Percentiles rank a stretch among this genome's conserved stretches.
Evolutionary conservation across 2,797 vertebrate genomes (phyloP).

Genomic region (Apogon hyalosoma): DNA sequence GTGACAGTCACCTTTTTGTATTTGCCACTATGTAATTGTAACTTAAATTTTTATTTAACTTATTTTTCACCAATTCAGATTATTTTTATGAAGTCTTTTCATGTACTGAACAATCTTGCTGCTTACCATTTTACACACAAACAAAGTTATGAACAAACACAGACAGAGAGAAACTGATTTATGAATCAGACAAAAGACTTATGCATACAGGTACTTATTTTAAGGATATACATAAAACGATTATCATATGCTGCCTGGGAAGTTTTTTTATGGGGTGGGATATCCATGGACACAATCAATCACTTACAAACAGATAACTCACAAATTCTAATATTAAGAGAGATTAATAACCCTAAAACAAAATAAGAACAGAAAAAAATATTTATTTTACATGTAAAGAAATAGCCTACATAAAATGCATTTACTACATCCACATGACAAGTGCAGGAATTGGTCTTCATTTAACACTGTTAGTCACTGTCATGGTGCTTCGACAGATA

Average conservation of each 20-base stretch:
- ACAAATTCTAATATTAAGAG: too few relatives aligned
- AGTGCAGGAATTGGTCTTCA: neutral
- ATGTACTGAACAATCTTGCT: too few relatives aligned
- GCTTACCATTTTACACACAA: too few relatives aligned
- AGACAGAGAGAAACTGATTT: constrained; percentile 1
- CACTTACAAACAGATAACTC: constrained; percentile 12
- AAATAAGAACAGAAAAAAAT: constrained; percentile 1
- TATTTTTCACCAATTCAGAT: too few relatives aligned
- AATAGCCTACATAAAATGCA: constrained; percentile 3
- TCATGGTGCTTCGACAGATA: neutral
- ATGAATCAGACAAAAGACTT: constrained; percentile 29
- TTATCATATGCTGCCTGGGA: constrained; percentile 46
- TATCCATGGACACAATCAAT: constrained; percentile 47
- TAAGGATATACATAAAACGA: constrained; percentile 22
- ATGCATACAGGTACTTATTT: constrained; percentile 48
- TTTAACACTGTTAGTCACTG: constrained; percentile 40
- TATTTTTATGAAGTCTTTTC: too few relatives aligned
- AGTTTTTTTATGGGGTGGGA: neutral
- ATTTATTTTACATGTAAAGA: constrained; percentile 14
- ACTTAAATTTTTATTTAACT: too few relatives aligned
- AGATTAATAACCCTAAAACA: constrained; percentile 1
- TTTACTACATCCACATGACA: constrained; percentile 1
- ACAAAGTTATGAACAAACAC: too few relatives aligned
- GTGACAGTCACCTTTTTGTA: too few relatives aligned
- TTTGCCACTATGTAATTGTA: too few relatives aligned